Percentiles rank a stretch among this genome's conserved stretches.
These are phyloP conservation scores for Fulmarus glacialis DNA, from an alignment of 2,113 vertebrate genomes.

Conservation along the genomic window DNA sequence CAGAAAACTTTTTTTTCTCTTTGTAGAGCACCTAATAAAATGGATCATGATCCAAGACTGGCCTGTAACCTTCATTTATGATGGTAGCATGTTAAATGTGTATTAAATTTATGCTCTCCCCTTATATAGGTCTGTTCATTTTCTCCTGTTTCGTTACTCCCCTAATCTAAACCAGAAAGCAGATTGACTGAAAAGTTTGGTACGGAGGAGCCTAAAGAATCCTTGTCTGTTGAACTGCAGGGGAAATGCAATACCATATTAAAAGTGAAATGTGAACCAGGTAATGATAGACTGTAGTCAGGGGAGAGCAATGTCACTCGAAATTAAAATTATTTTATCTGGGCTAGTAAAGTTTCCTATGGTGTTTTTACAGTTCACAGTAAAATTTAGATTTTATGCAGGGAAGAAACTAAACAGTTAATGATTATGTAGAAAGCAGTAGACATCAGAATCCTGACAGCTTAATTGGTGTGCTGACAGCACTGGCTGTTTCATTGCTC, in stretches of 20 bases:
- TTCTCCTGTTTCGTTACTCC: background rate
- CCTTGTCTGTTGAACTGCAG: background rate
- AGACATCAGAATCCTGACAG: background rate
- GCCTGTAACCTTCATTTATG: background rate
- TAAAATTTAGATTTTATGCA: background rate
- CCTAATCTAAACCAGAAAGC: background rate
- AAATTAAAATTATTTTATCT: background rate
- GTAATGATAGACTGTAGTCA: background rate
- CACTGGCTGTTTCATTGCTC: background rate
- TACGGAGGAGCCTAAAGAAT: background rate
- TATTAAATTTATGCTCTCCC: background rate
- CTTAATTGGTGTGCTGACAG: constrained; percentile 44
- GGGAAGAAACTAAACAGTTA: constrained; percentile 2
- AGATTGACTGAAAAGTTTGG: background rate
- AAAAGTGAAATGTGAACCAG: background rate
- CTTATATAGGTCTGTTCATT: background rate
- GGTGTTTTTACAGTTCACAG: background rate
- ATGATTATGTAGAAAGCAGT: background rate
- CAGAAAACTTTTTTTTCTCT: background rate
- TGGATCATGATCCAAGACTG: background rate
- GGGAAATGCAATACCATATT: background rate
- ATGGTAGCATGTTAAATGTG: background rate
- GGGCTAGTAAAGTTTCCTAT: background rate
- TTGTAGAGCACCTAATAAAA: background rate
- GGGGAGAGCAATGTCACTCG: background rate